Percentiles rank a stretch among this genome's conserved stretches.
Evolutionary conservation across 1,140 invertebrate species (phyloP).

Genomic region (Vanessa tameamea): DNA sequence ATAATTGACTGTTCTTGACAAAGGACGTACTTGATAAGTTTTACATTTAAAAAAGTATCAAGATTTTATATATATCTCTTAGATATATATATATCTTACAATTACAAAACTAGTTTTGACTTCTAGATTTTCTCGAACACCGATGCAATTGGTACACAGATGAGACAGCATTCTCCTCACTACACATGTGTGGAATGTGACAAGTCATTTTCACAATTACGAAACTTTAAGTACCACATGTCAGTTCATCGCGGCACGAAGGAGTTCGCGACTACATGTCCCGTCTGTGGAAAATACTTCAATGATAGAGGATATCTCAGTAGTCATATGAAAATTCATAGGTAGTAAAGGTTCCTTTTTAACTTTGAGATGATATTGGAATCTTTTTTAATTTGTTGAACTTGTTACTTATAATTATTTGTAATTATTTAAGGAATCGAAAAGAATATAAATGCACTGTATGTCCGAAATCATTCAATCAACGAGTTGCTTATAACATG

Average conservation of each 20-base stretch:
- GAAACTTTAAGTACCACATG: conserved; percentile 89
- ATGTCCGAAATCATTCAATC: conserved; percentile 90
- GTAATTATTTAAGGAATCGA: conserved; percentile 78
- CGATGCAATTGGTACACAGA: conserved; percentile 34
- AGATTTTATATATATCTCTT: too few species aligned
- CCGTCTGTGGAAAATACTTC: conserved; percentile 89
- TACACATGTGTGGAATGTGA: conserved; percentile 89
- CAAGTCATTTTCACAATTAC: conserved; percentile 88
- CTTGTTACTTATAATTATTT: too few species aligned
- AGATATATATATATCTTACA: too few species aligned
- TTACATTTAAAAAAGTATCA: too few species aligned
- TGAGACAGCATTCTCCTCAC: conserved; percentile 51
- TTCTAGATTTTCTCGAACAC: conserved; percentile 7
- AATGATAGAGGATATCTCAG: conserved; percentile 89
- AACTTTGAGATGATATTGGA: neutral
- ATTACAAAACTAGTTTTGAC: neutral
- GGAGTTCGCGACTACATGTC: conserved; percentile 88
- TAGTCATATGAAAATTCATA: conserved; percentile 90
- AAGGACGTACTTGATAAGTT: too few species aligned
- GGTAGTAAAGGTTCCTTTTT: conserved; percentile 51
- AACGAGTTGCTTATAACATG: conserved; percentile 91
- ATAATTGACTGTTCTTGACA: too few species aligned
- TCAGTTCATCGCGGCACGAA: conserved; percentile 86
- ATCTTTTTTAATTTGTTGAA: too few species aligned
- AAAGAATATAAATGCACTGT: conserved; percentile 88